These are phyloP conservation scores for Protobothrops mucrosquamatus DNA, from an alignment of 2,113 vertebrate genomes.

Conservation along the genomic window DNA sequence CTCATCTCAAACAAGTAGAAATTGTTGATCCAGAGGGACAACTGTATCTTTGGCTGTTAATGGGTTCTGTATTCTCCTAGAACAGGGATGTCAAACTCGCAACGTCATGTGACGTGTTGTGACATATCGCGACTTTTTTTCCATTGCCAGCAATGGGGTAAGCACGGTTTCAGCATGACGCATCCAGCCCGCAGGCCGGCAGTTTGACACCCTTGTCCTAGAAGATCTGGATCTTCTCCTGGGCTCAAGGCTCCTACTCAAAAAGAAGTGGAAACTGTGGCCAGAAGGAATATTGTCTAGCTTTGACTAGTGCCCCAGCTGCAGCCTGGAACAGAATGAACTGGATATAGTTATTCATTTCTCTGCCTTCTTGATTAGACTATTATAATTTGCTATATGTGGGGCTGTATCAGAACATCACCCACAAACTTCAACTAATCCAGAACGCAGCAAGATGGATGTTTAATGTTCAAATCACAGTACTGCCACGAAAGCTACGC, in stretches of 20 bases:
- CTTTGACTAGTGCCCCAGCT: background rate
- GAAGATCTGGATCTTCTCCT: background rate
- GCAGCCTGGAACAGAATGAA: background rate
- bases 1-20: background rate
- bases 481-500: background rate
- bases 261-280: background rate
- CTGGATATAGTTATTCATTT: background rate
- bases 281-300: background rate
- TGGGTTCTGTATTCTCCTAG: background rate
- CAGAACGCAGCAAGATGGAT: background rate
- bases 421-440: background rate
- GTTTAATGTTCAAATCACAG: too few relatives aligned
- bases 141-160: too few relatives aligned
- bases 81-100: background rate
- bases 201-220: too few relatives aligned
- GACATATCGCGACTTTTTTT: too few relatives aligned
- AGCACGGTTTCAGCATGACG: too few relatives aligned
- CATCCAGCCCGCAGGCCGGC: too few relatives aligned
- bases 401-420: background rate
- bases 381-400: background rate
- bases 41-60: background rate
- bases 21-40: background rate
- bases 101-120: too few relatives aligned
- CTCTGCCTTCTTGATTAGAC: background rate
- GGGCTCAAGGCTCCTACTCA: background rate